Evolutionary conservation across 2,113 vertebrate species (phyloP).

Genomic region (Microcebus ravelobensis): DNA sequence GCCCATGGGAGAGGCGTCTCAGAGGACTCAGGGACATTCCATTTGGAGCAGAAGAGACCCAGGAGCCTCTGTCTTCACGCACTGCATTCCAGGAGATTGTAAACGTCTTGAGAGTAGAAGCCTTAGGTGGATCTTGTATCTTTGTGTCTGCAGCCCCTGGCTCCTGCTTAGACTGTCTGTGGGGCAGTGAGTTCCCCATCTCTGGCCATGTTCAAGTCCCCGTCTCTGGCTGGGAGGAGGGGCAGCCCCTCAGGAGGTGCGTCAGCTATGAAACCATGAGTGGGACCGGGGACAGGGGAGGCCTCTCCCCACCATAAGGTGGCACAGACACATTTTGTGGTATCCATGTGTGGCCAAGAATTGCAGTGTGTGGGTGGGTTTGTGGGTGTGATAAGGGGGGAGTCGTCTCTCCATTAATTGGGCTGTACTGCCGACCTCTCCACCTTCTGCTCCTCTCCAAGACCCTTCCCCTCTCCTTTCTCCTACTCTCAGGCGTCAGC

Average conservation of each 20-base stretch:
- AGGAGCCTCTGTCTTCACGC: background rate
- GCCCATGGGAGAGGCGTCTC: background rate
- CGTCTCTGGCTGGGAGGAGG: no score
- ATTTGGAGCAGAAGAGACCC: background rate
- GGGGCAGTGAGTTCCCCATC: background rate
- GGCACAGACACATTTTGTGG: background rate
- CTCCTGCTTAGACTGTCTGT: background rate
- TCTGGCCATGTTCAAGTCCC: background rate
- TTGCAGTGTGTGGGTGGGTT: background rate
- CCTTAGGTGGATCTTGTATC: background rate
- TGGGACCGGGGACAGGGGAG: background rate
- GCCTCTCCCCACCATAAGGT: background rate
- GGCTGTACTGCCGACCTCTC: background rate
- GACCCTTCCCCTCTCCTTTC: background rate
- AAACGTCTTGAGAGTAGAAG: background rate
- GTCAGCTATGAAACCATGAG: background rate
- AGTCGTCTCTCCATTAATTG: fast-evolving
- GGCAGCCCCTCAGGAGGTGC: background rate
- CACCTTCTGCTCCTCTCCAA: background rate
- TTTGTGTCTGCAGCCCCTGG: background rate
- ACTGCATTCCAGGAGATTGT: background rate
- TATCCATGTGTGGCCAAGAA: background rate
- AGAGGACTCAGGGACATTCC: background rate
- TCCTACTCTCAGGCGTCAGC: background rate
- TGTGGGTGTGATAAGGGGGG: background rate